These are phyloP conservation scores for Epistrophella euchroma DNA, from an alignment of 2,888 invertebrate species.

Conservation along the genomic window DNA sequence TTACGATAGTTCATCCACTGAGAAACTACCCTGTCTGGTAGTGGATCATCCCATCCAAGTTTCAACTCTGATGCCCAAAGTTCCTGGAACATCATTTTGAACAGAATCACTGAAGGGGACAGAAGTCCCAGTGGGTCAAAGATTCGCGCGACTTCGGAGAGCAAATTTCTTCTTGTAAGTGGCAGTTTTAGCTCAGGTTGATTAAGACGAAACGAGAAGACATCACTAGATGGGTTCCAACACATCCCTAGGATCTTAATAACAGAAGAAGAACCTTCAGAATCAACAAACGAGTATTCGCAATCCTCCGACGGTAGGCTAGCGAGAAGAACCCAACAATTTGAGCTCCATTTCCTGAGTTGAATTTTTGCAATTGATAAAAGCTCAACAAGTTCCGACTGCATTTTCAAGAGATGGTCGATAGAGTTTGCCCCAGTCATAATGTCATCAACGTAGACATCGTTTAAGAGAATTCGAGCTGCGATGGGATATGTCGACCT, in stretches of 20 bases:
- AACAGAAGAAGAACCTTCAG: constrained; percentile 2
- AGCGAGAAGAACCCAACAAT: constrained; percentile 33
- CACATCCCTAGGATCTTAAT: constrained; percentile 23
- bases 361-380: background rate
- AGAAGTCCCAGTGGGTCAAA: constrained; percentile 12
- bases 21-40: background rate
- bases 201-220: background rate
- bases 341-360: constrained; percentile 45
- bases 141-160: background rate
- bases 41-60: background rate
- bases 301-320: background rate
- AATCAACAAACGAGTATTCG: constrained; percentile 17
- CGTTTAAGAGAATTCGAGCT: background rate
- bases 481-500: background rate
- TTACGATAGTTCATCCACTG: background rate
- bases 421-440: background rate
- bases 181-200: background rate
- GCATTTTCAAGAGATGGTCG: background rate
- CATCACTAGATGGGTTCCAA: constrained; percentile 15
- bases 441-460: background rate
- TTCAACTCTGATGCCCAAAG: background rate
- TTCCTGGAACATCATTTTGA: constrained; percentile 11
- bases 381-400: constrained; percentile 21
- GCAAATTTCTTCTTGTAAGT: background rate
- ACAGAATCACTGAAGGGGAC: background rate